These are phyloP conservation scores for Pedicia rivosa DNA, from an alignment of 2,888 invertebrate species.

Conservation along the genomic window DNA sequence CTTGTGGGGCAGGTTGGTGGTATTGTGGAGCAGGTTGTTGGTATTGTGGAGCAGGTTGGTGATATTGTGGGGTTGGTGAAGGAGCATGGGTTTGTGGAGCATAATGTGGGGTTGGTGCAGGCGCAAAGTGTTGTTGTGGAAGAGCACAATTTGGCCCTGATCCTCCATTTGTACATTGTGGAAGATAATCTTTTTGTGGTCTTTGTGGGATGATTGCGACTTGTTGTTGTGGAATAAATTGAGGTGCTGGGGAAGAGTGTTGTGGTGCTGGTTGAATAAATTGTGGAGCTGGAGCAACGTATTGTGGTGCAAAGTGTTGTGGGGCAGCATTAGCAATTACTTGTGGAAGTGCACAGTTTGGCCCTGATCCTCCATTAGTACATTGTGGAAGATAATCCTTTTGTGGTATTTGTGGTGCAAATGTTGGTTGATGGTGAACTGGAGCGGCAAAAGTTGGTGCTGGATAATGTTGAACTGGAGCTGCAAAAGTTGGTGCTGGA, in stretches of 20 bases:
- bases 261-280: not conserved
- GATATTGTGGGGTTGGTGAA: slow-evolving; percentile 1
- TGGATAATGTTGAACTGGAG: too few species aligned
- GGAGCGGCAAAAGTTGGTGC: too few species aligned
- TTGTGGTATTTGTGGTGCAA: not conserved
- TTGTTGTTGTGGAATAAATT: not conserved
- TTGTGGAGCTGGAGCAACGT: not conserved
- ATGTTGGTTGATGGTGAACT: too few species aligned
- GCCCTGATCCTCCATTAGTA: not conserved
- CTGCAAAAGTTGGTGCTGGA: too few species aligned
- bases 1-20: not conserved
- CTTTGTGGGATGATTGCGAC: not conserved
- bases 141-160: not conserved
- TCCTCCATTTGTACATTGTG: slow-evolving; percentile 1
- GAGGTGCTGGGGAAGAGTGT: not conserved
- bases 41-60: slow-evolving; percentile 7
- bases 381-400: not conserved
- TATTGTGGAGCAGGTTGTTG: slow-evolving; percentile 1
- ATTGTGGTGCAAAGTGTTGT: not conserved
- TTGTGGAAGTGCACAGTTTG: not conserved
- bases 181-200: not conserved
- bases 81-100: slow-evolving; percentile 7
- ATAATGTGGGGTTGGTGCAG: slow-evolving; percentile 12
- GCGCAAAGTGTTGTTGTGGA: slow-evolving; percentile 10
- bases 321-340: not conserved